A percentile compares a stretch with the other conserved stretches of the same genome.
Evolutionary conservation across 2,888 invertebrate species (phyloP).

Genomic region (Dichetophora obliterata): DNA sequence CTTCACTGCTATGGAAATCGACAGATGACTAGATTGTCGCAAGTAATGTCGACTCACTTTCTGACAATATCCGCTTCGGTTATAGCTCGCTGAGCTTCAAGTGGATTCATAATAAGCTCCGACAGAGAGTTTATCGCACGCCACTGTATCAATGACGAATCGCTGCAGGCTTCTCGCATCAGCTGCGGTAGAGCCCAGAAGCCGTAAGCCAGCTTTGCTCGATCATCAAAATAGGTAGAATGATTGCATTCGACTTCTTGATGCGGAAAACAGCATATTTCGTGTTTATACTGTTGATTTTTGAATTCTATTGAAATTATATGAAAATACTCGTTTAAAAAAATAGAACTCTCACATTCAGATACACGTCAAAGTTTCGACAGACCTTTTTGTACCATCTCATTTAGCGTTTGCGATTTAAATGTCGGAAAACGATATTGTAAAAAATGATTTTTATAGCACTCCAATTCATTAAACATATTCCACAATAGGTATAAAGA

Average conservation of each 20-base stretch:
- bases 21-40: no score
- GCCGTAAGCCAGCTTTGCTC: constrained; percentile 60
- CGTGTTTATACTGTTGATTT: constrained; percentile 37
- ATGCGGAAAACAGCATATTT: constrained; percentile 34
- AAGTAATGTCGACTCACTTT: constrained; percentile 51
- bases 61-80: constrained; percentile 58
- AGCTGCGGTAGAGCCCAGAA: constrained; percentile 59
- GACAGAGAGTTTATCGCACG: constrained; percentile 58
- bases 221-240: constrained; percentile 57
- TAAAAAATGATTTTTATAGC: constrained; percentile 60
- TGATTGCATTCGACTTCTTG: constrained; percentile 40
- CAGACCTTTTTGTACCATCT: constrained; percentile 46
- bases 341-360: background rate
- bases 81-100: constrained; percentile 59
- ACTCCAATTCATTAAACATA: constrained; percentile 63
- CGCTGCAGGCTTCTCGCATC: constrained; percentile 58
- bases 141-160: constrained; percentile 54
- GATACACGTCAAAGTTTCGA: background rate
- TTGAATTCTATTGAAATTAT: constrained; percentile 6
- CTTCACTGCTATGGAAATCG: no score
- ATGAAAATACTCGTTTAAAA: no score
- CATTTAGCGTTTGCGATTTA: constrained; percentile 45
- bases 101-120: constrained; percentile 60
- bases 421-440: constrained; percentile 50
- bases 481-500: constrained; percentile 3